Percentiles rank a stretch among this genome's conserved stretches.
phyloP scores from a whole-genome alignment of 2,797 vertebrate genomes.

The Sebastes flavidus region DNA sequence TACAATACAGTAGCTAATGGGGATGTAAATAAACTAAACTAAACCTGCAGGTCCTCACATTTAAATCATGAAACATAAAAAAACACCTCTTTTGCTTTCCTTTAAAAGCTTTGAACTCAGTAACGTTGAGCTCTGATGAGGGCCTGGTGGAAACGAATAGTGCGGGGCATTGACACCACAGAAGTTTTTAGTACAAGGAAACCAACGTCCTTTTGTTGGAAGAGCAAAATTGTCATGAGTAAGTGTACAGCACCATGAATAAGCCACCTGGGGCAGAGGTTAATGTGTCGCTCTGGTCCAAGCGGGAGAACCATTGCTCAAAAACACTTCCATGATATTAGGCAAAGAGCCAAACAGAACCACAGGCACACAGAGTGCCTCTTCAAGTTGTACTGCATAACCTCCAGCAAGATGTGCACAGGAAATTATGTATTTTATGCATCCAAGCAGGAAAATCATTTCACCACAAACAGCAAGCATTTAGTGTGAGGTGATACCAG shows the following conservation, averaged over 20 bases:
- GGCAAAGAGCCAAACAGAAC: conserved; percentile 21
- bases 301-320: conserved; percentile 14
- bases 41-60: not conserved
- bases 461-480: not conserved
- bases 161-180: not conserved
- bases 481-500: not conserved
- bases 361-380: not conserved
- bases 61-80: not conserved
- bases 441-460: not conserved
- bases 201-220: conserved; percentile 11
- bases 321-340: conserved; percentile 18
- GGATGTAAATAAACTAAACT: no score
- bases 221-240: conserved; percentile 16
- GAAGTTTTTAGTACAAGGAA: conserved; percentile 12
- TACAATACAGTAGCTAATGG: no score
- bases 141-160: not conserved
- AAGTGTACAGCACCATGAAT: conserved; percentile 11
- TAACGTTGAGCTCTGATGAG: not conserved
- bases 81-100: not conserved
- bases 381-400: conserved; percentile 15
- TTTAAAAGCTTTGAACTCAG: not conserved
- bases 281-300: conserved; percentile 32
- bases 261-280: conserved; percentile 23
- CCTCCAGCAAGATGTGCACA: conserved; percentile 4
- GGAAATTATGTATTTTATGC: not conserved